Evolutionary conservation across 2,888 invertebrate genomes (phyloP).

Genomic region (Drosophila nr. medialis): DNA sequence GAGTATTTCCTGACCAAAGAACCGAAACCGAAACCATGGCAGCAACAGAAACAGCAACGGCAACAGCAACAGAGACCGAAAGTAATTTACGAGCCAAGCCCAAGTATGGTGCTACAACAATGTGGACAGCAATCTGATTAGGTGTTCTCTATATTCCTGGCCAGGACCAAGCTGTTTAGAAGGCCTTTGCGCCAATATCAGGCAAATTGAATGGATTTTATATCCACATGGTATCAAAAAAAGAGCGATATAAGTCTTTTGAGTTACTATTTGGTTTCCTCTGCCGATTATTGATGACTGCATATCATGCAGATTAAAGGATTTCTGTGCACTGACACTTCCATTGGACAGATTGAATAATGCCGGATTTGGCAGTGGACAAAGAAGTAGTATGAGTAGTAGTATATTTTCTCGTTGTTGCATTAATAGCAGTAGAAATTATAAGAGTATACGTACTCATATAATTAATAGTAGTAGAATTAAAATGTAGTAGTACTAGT

Average conservation of each 20-base stretch:
- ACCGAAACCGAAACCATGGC: slow-evolving; percentile 6
- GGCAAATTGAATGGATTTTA: slow-evolving; percentile 20
- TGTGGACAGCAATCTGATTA: slow-evolving; percentile 27
- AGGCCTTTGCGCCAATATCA: neutral
- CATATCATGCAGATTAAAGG: neutral
- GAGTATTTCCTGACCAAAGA: slow-evolving; percentile 50
- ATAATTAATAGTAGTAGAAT: neutral
- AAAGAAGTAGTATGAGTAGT: neutral
- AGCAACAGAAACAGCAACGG: slow-evolving; percentile 17
- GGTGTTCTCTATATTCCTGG: slow-evolving; percentile 2
- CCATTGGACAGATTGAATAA: slow-evolving; percentile 17
- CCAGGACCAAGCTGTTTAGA: slow-evolving; percentile 16
- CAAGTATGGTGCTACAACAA: slow-evolving; percentile 16
- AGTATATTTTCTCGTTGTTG: neutral
- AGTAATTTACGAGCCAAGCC: slow-evolving; percentile 44
- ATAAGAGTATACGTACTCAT: neutral
- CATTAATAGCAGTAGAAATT: neutral
- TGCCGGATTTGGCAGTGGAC: neutral
- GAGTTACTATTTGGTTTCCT: slow-evolving; percentile 3
- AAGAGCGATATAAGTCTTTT: slow-evolving; percentile 15
- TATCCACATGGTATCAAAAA: slow-evolving; percentile 14
- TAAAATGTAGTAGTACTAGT: neutral
- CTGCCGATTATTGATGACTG: slow-evolving; percentile 14
- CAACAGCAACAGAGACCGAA: slow-evolving; percentile 25
- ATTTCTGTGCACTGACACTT: slow-evolving; percentile 3